These are phyloP conservation scores for Rhabditoides inermis DNA, from an alignment of 2,888 invertebrate species.

Conservation along the genomic window DNA sequence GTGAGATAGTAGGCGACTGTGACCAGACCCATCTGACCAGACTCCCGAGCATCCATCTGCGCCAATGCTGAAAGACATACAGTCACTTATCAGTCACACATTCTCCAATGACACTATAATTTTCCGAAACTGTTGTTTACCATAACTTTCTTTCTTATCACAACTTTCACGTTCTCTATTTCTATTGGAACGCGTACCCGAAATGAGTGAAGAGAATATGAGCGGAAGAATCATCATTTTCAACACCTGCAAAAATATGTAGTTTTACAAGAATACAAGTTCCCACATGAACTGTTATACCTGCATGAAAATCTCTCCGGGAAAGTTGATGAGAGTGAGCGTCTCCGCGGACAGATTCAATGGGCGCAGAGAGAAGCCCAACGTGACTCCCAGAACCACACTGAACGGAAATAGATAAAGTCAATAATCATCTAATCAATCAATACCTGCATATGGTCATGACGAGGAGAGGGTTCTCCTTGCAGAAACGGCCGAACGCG, in stretches of 20 bases:
- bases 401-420: no score
- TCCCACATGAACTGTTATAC: neutral
- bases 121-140: no score
- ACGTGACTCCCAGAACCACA: conserved; percentile 27
- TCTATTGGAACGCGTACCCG: conserved; percentile 59
- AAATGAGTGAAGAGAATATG: conserved; percentile 76
- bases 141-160: no score
- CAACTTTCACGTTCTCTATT: no score
- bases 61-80: conserved; percentile 44
- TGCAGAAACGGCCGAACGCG: no score
- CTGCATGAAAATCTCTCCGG: conserved; percentile 82
- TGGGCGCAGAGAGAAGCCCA: conserved; percentile 54
- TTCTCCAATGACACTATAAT: no score
- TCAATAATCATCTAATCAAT: no score
- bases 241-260: conserved; percentile 57
- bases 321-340: conserved; percentile 70
- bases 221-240: conserved; percentile 81
- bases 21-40: conserved; percentile 60
- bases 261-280: neutral
- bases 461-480: conserved; percentile 26
- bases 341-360: conserved; percentile 60
- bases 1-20: conserved; percentile 63
- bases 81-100: no score
- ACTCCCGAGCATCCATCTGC: conserved; percentile 50
- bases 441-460: no score